Conservation (phyloP, 2,888 invertebrate species). For the Spodoptera littoralis region DNA sequence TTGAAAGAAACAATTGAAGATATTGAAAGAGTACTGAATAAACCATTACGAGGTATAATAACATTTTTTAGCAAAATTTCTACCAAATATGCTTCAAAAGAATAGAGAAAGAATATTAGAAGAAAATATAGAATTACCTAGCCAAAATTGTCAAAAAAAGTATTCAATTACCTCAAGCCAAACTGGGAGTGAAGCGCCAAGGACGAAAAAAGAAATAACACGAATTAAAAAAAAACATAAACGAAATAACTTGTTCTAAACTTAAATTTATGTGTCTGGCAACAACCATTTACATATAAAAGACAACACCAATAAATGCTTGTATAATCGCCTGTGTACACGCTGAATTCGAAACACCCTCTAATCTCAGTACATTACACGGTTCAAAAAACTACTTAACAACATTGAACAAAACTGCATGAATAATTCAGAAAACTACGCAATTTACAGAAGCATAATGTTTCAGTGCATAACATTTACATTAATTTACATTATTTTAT, state of each 20-base stretch:
- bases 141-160: too few relatives aligned
- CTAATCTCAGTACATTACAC: conserved; percentile 15
- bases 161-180: too few relatives aligned
- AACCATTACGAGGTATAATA: too few relatives aligned
- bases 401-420: conserved; percentile 47
- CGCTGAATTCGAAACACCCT: conserved; percentile 21
- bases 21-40: too few relatives aligned
- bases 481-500: conserved; percentile 61
- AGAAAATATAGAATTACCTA: too few relatives aligned
- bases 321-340: conserved; percentile 21
- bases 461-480: conserved; percentile 60
- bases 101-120: too few relatives aligned
- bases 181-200: too few relatives aligned
- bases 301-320: conserved; percentile 8
- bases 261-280: background rate
- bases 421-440: conserved; percentile 59
- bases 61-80: too few relatives aligned
- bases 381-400: conserved; percentile 48
- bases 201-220: too few relatives aligned
- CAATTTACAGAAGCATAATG: conserved; percentile 48
- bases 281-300: background rate
- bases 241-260: background rate
- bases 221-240: too few relatives aligned
- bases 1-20: too few relatives aligned
- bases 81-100: too few relatives aligned